Evolutionary conservation across 2,797 vertebrate species (phyloP), one percentile per base, ranked within the genome.

Genomic region (Arctocebus calabarensis): DNA sequence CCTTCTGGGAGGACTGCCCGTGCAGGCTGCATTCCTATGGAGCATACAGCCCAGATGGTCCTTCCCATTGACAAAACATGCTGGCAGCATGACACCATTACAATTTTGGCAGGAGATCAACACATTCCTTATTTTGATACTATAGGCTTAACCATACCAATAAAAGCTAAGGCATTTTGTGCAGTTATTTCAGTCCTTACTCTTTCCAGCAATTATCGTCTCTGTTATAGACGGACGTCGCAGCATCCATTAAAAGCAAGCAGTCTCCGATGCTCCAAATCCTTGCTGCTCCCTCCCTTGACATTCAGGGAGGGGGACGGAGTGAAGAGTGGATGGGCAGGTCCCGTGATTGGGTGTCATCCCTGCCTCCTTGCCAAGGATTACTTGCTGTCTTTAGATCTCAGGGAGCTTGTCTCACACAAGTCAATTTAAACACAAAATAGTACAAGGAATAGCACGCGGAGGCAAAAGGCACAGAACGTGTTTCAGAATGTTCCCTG

Each of bases 181-280:
- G 6, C 40, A 10, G 11, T 85, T 87, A 79, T 87, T 86, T 91
- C 55, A 82, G n/a, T 82, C 62, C 75, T 91, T 78, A 37, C 32
- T 27, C 45, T 73, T 93, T 74, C 40, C 27, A 90, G 79, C 19
- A 95, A 83, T 74, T 84, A 88, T 70, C 64, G 40, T 64, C 27
- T 34, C 83, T 79, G 75, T 52, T 90, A 84, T 37, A 87, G 40
- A 85, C 29, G 23, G 57, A 78, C 23, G 34, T 62, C 27, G 37
- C 43, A 74, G 40, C 29, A 92, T 55, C 75, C 68, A 11, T 84
- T 74, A 88, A 11, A 79, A 88, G n/a, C 88, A 40, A 43, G 22
- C 66, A 62, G 22, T 55, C 83, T 34, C 7, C 40, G 1, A 19
- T 40, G 11, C 71, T n/a, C 25, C 59, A 40, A 48, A 81, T 37